phyloP scores from a whole-genome alignment of 2,797 vertebrate species.

The Allochrocebus solatus region DNA sequence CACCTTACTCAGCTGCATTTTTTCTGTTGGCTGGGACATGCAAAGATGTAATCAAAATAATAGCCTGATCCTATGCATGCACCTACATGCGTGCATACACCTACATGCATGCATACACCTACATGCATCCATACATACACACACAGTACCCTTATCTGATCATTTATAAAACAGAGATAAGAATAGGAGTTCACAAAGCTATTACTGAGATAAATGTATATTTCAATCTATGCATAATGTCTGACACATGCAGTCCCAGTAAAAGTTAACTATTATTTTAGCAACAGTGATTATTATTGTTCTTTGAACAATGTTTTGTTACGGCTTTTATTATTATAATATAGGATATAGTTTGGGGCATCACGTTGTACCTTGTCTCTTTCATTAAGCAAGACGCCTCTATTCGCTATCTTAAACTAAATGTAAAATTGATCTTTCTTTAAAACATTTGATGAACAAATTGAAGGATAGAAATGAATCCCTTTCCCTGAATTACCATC shows the following conservation, averaged over 20 bases:
- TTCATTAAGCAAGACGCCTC: neutral
- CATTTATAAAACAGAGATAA: neutral
- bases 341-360: neutral
- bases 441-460: neutral
- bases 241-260: neutral
- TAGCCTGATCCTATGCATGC: neutral
- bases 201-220: neutral
- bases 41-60: neutral
- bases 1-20: neutral
- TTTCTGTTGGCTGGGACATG: neutral
- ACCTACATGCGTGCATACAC: neutral
- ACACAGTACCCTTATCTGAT: neutral
- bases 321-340: neutral
- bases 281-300: neutral
- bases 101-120: neutral
- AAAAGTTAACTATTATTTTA: neutral
- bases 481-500: neutral
- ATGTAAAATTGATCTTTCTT: constrained; percentile 1
- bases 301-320: neutral
- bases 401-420: neutral
- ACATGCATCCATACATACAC: neutral
- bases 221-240: neutral
- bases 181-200: neutral
- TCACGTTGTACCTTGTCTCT: neutral
- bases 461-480: neutral